Conservation (phyloP, 2,888 invertebrate species). For the Antheraea yamamai region DNA sequence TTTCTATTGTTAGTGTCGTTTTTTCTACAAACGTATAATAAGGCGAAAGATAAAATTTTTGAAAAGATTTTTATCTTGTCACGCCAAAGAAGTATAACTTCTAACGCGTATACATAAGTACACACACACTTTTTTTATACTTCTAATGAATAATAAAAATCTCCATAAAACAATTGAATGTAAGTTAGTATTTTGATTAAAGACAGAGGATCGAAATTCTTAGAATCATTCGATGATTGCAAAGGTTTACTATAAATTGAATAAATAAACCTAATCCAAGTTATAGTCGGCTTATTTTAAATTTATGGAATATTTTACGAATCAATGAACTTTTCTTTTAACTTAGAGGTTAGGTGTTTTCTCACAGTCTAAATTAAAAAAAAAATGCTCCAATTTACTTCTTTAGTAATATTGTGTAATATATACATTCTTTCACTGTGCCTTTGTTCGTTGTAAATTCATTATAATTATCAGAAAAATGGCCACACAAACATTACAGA, state of each 20-base stretch:
- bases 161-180: neutral
- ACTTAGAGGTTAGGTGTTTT: neutral
- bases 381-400: neutral
- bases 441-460: neutral
- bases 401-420: neutral
- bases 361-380: neutral
- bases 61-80: too few species aligned
- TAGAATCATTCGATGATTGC: neutral
- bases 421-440: neutral
- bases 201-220: neutral
- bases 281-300: too few species aligned
- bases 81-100: too few species aligned
- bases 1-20: too few species aligned
- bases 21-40: too few species aligned
- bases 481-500: neutral
- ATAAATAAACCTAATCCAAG: too few species aligned
- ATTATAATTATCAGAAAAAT: too few species aligned
- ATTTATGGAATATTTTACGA: too few species aligned
- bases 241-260: neutral
- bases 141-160: too few species aligned
- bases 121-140: too few species aligned
- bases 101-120: too few species aligned
- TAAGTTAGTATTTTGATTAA: neutral
- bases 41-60: too few species aligned
- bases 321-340: neutral